A percentile compares a stretch with the other conserved stretches of the same genome.
Conservation (phyloP, 2,888 invertebrate species). For the Dyspetes luteomarginatus region DNA sequence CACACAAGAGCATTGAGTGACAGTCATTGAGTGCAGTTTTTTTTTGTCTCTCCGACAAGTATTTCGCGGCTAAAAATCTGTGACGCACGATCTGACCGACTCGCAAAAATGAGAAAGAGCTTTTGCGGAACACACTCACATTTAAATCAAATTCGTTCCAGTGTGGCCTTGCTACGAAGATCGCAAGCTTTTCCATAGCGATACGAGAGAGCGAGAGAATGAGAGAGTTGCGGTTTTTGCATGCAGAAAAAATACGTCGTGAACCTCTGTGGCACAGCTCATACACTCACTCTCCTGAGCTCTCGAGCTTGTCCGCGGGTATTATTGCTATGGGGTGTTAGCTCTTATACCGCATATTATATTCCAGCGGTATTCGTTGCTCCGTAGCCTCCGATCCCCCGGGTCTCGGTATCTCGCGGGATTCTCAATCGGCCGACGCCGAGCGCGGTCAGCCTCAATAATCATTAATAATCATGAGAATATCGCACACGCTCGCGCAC, state of each 20-base stretch:
- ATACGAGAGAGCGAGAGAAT: too few species aligned
- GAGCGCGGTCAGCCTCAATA: constrained; percentile 48
- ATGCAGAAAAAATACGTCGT: not conserved
- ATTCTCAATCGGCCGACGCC: constrained; percentile 40
- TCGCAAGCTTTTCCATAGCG: not conserved
- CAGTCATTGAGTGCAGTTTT: not conserved
- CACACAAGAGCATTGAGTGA: not conserved
- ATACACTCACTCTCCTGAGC: not conserved
- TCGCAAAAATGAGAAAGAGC: not conserved
- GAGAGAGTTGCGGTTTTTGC: not conserved
- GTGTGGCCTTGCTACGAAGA: not conserved
- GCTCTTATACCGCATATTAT: constrained; percentile 17
- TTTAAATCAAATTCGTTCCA: constrained; percentile 76
- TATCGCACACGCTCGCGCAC: constrained; percentile 38
- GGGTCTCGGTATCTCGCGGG: constrained; percentile 36
- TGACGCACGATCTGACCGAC: not conserved
- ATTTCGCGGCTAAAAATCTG: not conserved
- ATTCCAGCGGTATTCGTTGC: constrained; percentile 36
- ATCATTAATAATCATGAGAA: constrained; percentile 54
- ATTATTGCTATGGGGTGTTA: constrained; percentile 41
- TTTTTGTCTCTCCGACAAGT: not conserved
- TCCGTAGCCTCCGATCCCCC: constrained; percentile 15
- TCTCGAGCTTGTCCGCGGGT: constrained; percentile 22
- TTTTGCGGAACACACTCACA: not conserved
- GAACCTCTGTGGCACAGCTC: not conserved